These are phyloP conservation scores for Caenorhabditis latens DNA, from an alignment of 1,140 invertebrate genomes.

Conservation along the genomic window DNA sequence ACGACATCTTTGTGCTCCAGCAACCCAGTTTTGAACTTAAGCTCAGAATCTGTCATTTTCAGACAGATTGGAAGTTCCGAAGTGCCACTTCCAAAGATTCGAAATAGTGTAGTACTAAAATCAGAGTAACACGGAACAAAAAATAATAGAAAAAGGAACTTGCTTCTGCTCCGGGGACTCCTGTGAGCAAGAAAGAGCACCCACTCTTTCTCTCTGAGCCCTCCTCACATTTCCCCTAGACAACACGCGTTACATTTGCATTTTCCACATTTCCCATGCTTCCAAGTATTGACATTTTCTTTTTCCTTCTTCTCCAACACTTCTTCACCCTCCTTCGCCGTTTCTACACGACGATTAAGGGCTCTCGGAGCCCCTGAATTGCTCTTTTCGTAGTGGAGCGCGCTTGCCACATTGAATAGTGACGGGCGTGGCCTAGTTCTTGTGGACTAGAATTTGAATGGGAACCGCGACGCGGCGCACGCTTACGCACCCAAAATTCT, in stretches of 20 bases:
- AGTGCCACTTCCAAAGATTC: not conserved
- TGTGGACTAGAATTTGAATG: not conserved
- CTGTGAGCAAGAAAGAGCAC: not conserved
- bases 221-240: not conserved
- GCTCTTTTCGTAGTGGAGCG: not conserved
- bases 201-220: not conserved
- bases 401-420: not conserved
- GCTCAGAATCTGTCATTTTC: not conserved
- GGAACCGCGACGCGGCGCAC: conserved; percentile 32
- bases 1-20: conserved; percentile 39
- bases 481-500: not conserved
- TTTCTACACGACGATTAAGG: not conserved
- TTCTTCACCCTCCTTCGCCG: not conserved
- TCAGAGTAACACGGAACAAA: not conserved
- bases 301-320: not conserved
- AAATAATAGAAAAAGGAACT: not conserved
- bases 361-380: not conserved
- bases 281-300: conserved; percentile 54
- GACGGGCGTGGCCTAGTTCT: not conserved
- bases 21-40: conserved; percentile 9
- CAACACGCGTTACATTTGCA: conserved; percentile 49
- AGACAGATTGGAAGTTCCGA: not conserved
- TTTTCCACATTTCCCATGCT: conserved; percentile 7
- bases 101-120: not conserved
- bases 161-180: not conserved